Base-by-base conservation (phyloP, 2,113 vertebrate species). In the Paracanthobrama guichenoti region DNA sequence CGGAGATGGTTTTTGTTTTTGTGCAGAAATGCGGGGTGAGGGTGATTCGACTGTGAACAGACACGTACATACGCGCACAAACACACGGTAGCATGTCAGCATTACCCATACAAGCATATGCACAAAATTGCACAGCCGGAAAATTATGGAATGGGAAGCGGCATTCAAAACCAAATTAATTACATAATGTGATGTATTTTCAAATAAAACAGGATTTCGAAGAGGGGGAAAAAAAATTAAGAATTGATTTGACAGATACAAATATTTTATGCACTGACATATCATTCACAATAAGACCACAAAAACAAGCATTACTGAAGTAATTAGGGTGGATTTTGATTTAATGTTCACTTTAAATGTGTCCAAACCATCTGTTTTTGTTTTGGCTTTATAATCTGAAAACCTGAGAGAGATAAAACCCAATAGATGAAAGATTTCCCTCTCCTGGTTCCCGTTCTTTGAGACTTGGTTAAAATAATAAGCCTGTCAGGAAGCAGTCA, bases 41-140 rank as follows among this genome's bases (percentile, higher is more conserved):
- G 80, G 73, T 42, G 11, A 64, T 50, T 26, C 8, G 31, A 81
- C 31, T 78, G 12, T n/a, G 57, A 79, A 80, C 55, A 71, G 84
- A 84, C 66, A 74, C 46, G 7, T 55, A 79, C 39, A 35, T 39
- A 35, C 74, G 48, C 75, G 28, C 28, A 55, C 46, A 44, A 50
- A 67, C 82, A 31, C 42, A 60, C 8, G 35, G 55, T 10, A 35
- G 35, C 46, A 71, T 82, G 44, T 78, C 60, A 57, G 46, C 62
- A 39, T 9, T n/a, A 39, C 20, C 79, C 66, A 24, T 71, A 26
- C 11, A 82, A 57, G 26, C 48, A 53, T 57, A 77, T 81, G 48
- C 46, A 55, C 24, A 42, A 24, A 28, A 31, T 8, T 12, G 4
- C 31, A 39, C 9, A 28, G 42, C n/a, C 14, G 46, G 26, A 74